Base-by-base conservation (phyloP, 1,140 invertebrate genomes). In the Pantala flavescens region DNA sequence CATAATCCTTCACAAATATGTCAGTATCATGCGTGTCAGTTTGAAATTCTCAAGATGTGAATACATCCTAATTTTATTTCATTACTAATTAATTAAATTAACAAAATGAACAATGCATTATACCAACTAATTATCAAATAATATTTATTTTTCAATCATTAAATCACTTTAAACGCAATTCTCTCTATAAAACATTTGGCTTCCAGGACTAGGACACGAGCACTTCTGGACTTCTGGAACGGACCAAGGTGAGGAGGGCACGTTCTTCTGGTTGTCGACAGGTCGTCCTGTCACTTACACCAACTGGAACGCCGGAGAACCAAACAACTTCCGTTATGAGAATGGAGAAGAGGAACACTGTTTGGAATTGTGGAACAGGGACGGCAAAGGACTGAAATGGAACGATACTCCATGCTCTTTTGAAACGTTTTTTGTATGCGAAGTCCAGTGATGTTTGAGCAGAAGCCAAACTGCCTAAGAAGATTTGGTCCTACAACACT, bases 141-240 rank as follows among this genome's bases (percentile, higher is more conserved):
- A n/a, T n/a, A n/a, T n/a, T n/a, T n/a, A n/a, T n/a, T n/a, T n/a
- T n/a, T n/a, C n/a, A n/a, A n/a, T n/a, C n/a, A n/a, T n/a, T n/a
- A n/a, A n/a, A n/a, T n/a, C n/a, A n/a, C n/a, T n/a, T n/a, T n/a
- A n/a, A n/a, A n/a, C n/a, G n/a, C n/a, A n/a, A n/a, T n/a, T n/a
- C n/a, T n/a, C n/a, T n/a, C n/a, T n/a, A n/a, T n/a, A n/a, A n/a
- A n/a, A n/a, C n/a, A n/a, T 49, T 78, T 73, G 79, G 70, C 74
- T 85, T 85, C 7, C 81, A 92, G 91, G 93, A 70, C 87, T 93
- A 71, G 93, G 93, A 11, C 88, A 93, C 78, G 94, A 96, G 79
- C 94, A 96, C 80, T 96, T 96, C 85, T 96, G 94, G 94, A 95
- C 92, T 24, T 93, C 92, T 21, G 94, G 94, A 71, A 95, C 93